These are phyloP conservation scores for Amphiprion ocellaris DNA, from an alignment of 2,113 vertebrate genomes.

Conservation along the genomic window DNA sequence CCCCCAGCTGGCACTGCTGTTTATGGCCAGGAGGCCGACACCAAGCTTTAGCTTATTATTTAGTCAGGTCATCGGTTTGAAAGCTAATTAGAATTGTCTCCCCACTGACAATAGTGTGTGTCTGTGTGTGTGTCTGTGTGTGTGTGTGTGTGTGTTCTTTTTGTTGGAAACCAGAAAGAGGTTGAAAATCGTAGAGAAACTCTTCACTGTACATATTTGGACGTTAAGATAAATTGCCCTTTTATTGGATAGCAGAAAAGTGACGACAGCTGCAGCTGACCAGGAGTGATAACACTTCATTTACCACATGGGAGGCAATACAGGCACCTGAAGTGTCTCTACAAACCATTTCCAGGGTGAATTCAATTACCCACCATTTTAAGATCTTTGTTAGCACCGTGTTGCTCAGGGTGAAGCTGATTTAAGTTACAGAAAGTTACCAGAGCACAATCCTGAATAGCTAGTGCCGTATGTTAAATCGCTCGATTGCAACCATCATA, in stretches of 20 bases:
- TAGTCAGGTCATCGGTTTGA: slow-evolving; percentile 63
- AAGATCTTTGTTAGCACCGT: slow-evolving; percentile 18
- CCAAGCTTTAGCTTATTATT: slow-evolving; percentile 63
- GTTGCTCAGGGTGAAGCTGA: not conserved
- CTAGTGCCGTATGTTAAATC: not conserved
- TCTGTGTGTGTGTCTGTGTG: not conserved
- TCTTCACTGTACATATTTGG: slow-evolving; percentile 51
- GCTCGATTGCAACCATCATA: not conserved
- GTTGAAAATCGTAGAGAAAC: slow-evolving; percentile 19
- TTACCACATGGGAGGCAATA: slow-evolving; percentile 23
- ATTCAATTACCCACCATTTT: slow-evolving; percentile 6
- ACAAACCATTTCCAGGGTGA: slow-evolving; percentile 3
- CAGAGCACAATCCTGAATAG: not conserved
- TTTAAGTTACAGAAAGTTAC: not conserved
- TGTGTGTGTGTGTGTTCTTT: not conserved
- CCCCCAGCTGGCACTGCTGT: slow-evolving; percentile 54
- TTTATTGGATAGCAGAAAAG: slow-evolving; percentile 27
- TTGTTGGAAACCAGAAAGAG: slow-evolving; percentile 4
- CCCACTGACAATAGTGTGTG: slow-evolving; percentile 20
- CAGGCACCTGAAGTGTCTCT: slow-evolving; percentile 12
- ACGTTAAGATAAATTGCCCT: slow-evolving; percentile 46
- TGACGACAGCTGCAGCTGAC: slow-evolving; percentile 47
- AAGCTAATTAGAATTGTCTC: slow-evolving; percentile 62
- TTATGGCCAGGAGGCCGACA: slow-evolving; percentile 47
- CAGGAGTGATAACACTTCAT: slow-evolving; percentile 57